Conservation (phyloP, 2,888 invertebrate species). For the Eudasyphora cyanicolor region DNA sequence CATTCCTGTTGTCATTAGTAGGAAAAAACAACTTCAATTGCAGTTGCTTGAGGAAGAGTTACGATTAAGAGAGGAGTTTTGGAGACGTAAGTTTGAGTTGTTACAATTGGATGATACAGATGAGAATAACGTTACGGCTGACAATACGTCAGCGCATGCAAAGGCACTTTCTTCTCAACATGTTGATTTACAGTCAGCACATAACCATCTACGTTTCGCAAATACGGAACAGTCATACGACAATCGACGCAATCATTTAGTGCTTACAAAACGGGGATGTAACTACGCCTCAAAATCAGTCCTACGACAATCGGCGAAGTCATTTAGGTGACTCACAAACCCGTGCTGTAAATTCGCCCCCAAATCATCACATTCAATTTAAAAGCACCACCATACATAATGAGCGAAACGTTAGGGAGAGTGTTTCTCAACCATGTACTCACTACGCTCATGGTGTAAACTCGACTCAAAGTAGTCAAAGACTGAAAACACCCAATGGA, state of each 20-base stretch:
- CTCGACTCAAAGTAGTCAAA: too few species aligned
- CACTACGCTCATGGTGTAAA: too few species aligned
- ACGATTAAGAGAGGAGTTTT: neutral
- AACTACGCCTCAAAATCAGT: neutral
- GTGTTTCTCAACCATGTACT: neutral
- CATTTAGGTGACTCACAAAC: neutral
- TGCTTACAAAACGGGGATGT: neutral
- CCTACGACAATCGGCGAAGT: neutral
- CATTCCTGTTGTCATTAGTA: neutral
- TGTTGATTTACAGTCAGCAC: neutral
- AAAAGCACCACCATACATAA: neutral
- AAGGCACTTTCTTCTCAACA: neutral
- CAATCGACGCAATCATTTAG: too few species aligned
- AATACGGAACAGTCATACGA: too few species aligned
- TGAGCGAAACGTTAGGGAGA: neutral
- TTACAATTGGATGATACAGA: neutral
- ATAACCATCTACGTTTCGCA: too few species aligned
- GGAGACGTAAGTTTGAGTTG: neutral
- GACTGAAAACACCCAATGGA: neutral
- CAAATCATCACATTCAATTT: neutral
- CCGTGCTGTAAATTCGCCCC: neutral
- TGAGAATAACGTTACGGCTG: neutral
- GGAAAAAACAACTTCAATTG: neutral
- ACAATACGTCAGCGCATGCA: neutral
- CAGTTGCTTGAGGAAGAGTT: conserved; percentile 12